phyloP scores from a whole-genome alignment of 2,888 invertebrate species.

The Mantis religiosa region DNA sequence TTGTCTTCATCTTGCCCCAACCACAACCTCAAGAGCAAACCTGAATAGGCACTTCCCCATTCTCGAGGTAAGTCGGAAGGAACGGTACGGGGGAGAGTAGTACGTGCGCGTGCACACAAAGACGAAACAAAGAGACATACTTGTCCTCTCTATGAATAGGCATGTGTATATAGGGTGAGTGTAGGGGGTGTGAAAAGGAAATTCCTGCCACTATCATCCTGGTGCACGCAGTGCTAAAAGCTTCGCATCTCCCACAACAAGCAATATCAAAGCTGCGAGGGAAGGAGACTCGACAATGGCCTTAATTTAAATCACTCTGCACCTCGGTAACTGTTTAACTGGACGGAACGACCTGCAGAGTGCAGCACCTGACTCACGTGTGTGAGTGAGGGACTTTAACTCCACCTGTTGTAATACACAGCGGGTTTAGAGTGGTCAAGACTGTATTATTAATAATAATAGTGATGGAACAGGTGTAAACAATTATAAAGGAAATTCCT shows the following conservation, averaged over 20 bases:
- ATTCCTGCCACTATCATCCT: not conserved
- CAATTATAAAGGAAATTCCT: no score
- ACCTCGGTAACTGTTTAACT: not conserved
- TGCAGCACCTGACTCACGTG: not conserved
- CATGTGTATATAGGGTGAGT: not conserved
- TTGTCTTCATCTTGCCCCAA: not conserved
- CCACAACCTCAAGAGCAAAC: not conserved
- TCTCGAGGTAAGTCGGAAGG: not conserved
- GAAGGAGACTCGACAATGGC: not conserved
- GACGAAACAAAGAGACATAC: not conserved
- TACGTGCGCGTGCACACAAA: not conserved
- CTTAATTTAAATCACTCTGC: not conserved
- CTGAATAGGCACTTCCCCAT: not conserved
- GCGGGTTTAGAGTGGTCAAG: no score
- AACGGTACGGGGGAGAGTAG: not conserved
- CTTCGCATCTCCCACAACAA: not conserved
- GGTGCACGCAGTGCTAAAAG: not conserved
- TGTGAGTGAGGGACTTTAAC: no score
- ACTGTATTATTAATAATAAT: no score
- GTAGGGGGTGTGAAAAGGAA: not conserved
- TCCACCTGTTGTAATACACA: no score
- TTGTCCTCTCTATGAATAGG: not conserved
- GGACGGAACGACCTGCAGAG: not conserved
- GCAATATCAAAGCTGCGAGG: not conserved
- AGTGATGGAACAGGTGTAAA: no score